These are phyloP conservation scores for Ectemnius lituratus DNA, from an alignment of 2,888 invertebrate genomes.

Conservation along the genomic window DNA sequence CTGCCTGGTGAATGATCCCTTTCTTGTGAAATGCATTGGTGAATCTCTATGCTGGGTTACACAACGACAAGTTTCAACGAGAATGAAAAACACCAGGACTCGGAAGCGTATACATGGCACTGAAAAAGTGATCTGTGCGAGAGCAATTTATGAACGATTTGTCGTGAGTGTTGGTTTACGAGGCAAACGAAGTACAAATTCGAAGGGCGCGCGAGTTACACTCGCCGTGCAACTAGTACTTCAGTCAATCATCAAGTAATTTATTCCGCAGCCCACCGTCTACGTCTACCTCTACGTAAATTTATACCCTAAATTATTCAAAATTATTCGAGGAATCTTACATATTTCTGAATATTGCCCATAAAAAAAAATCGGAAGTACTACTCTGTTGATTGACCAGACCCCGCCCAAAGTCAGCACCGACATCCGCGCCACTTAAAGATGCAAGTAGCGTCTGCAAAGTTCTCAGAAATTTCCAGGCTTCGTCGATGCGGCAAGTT, in stretches of 20 bases:
- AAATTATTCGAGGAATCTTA: conserved; percentile 49
- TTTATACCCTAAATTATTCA: conserved; percentile 36
- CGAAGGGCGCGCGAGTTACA: too few relatives aligned
- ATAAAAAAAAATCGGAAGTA: background rate
- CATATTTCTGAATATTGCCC: too few relatives aligned
- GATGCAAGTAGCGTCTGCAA: background rate
- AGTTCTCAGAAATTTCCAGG: background rate
- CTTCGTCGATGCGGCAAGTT: background rate
- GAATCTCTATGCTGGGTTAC: too few relatives aligned
- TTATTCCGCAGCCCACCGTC: conserved; percentile 29
- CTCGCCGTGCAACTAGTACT: conserved; percentile 13
- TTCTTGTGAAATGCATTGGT: too few relatives aligned
- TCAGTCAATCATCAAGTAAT: conserved; percentile 59
- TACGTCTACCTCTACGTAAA: too few relatives aligned
- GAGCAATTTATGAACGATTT: conserved; percentile 20
- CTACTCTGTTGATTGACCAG: background rate
- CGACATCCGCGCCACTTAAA: too few relatives aligned
- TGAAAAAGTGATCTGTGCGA: background rate
- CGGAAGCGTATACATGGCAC: background rate
- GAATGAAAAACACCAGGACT: background rate
- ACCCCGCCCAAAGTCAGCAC: too few relatives aligned
- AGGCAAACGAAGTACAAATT: too few relatives aligned
- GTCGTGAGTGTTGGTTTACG: background rate
- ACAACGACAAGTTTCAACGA: too few relatives aligned
- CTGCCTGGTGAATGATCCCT: too few relatives aligned